Base-by-base conservation (phyloP, 1,140 invertebrate species). In the Nymphalis io region DNA sequence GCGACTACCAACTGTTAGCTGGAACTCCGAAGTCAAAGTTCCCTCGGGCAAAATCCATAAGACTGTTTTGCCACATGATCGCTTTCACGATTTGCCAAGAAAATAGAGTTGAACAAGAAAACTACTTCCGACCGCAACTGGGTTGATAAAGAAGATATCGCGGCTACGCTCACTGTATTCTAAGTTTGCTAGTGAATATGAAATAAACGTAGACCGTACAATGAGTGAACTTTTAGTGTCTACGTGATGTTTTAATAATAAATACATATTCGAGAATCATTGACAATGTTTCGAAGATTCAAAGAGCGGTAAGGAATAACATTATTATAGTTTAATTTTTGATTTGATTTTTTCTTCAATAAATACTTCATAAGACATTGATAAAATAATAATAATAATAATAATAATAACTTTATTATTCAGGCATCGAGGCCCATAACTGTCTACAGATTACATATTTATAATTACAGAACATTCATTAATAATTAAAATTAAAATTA, bases 41-140 rank as follows among this genome's bases (percentile, higher is more conserved):
- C 79, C 87, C 84, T 71, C 72, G 75, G 87, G 85, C 84, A 75
- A 88, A 89, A 89, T 87, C 85, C 80, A 88, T 89, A 88, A 86
- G 83, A 84, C 76, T 87, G 78, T 89, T 88, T 88, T 85, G 82
- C 86, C 87, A 89, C 89, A 88, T 91, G 89, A 89, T 89, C 87
- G 87, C 82, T 86, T 88, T 82, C 80, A 84, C 87, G 84, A 87
- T 91, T 87, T 88, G 84, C 86, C 87, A 88, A 89, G 83, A 87
- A 88, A 89, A 87, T 88, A 85, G 82, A 87, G 83, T 79, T 73
- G 80, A 84, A 83, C 81, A 85, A 77, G 77, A 71, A 84, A 87
- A 88, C 83, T 85, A 84, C 73, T 84, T 82, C 72, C 65, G 46
- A 80, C 83, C 80, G 71, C 82, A 81, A 79, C 71, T 71, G 65